Evolutionary conservation across 1,140 invertebrate species (phyloP).

Genomic region (Cydia pomonella): DNA sequence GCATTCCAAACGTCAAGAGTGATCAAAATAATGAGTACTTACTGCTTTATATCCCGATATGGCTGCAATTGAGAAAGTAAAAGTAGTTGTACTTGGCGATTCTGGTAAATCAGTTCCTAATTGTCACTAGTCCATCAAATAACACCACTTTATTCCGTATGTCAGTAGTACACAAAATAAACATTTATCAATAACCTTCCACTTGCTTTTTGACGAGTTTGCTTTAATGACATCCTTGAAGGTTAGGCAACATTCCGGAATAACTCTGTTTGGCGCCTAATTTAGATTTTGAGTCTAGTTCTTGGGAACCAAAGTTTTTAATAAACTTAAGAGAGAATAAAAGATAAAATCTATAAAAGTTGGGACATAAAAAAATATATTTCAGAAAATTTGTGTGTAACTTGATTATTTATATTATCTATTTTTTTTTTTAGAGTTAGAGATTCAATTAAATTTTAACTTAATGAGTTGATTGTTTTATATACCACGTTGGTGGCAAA

Average conservation of each 20-base stretch:
- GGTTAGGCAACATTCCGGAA: conserved; percentile 54
- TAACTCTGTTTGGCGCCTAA: conserved; percentile 8
- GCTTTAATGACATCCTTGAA: conserved; percentile 57
- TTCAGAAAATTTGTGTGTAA: too few relatives aligned
- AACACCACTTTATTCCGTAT: conserved; percentile 36
- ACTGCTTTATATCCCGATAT: conserved; percentile 74
- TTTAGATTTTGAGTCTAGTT: conserved; percentile 9
- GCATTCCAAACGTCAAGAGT: conserved; percentile 16
- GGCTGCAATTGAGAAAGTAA: conserved; percentile 92
- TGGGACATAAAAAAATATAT: not conserved
- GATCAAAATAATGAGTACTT: conserved; percentile 29
- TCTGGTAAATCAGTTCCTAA: conserved; percentile 84
- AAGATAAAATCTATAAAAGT: not conserved
- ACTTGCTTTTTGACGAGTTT: conserved; percentile 60
- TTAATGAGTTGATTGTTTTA: too few relatives aligned
- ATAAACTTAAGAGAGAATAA: too few relatives aligned
- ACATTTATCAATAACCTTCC: conserved; percentile 39
- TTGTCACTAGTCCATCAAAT: conserved; percentile 75
- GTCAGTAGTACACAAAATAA: conserved; percentile 35
- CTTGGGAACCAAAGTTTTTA: not conserved
- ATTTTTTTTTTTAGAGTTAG: too few relatives aligned
- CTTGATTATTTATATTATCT: too few relatives aligned
- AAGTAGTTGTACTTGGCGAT: conserved; percentile 95
- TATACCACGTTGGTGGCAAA: too few relatives aligned
- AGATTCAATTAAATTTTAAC: too few relatives aligned